Conservation (phyloP, 92 coral and sea anemone genomes). For the Diadumene lineata region DNA sequence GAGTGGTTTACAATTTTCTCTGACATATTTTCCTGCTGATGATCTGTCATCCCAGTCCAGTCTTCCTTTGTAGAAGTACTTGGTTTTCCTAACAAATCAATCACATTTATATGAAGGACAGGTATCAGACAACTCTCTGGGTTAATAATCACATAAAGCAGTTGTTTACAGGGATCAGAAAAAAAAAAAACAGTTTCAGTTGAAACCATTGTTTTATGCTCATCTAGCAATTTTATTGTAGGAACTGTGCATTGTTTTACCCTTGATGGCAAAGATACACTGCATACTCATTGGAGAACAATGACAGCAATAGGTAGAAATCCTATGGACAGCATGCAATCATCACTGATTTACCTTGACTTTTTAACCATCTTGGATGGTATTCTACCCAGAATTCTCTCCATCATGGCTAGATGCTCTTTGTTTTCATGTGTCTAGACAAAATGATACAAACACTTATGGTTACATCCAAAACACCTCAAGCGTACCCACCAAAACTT, state of each 20-base stretch:
- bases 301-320: too few species aligned
- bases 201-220: too few species aligned
- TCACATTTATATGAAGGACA: neutral
- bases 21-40: slow-evolving; percentile 92
- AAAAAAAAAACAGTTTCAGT: too few species aligned
- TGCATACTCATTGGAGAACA: too few species aligned
- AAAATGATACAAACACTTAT: neutral
- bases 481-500: too few species aligned
- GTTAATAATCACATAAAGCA: too few species aligned
- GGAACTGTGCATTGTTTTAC: too few species aligned
- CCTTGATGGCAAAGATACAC: too few species aligned
- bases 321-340: too few species aligned
- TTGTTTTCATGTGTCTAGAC: slow-evolving; percentile 93
- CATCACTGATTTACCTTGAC: slow-evolving; percentile 57
- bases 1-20: slow-evolving; percentile 89
- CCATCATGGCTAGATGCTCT: slow-evolving; percentile 99
- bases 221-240: too few species aligned
- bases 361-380: slow-evolving; percentile 82
- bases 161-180: too few species aligned
- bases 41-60: slow-evolving; percentile 94
- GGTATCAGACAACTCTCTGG: neutral
- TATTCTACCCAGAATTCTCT: slow-evolving; percentile 83
- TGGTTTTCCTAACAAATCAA: slow-evolving; percentile 71
- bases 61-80: slow-evolving; percentile 94
- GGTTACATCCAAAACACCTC: neutral